These are phyloP conservation scores for Hyles lineata DNA, from an alignment of 2,888 invertebrate species.

Conservation along the genomic window DNA sequence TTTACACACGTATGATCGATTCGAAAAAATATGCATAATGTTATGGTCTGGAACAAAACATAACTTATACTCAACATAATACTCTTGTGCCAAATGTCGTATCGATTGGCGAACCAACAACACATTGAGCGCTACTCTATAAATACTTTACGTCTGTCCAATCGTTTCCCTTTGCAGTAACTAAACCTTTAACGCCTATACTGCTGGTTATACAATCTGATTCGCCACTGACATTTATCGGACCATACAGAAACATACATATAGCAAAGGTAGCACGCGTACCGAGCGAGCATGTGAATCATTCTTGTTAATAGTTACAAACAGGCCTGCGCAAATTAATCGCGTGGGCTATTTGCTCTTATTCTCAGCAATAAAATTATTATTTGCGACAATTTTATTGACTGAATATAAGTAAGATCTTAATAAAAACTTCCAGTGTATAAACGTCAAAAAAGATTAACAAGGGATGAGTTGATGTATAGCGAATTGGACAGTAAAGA, in stretches of 20 bases:
- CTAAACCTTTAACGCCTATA: background rate
- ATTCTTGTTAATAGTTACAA: slow-evolving; percentile 14
- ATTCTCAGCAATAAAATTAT: background rate
- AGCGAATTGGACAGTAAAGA: background rate
- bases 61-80: background rate
- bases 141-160: background rate
- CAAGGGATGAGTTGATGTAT: background rate
- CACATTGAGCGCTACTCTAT: background rate
- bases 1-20: background rate
- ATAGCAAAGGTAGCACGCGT: background rate
- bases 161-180: background rate
- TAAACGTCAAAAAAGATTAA: background rate
- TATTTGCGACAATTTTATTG: slow-evolving; percentile 15
- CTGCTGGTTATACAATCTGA: background rate
- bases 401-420: slow-evolving; percentile 12
- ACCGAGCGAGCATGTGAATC: slow-evolving; percentile 2
- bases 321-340: slow-evolving; percentile 3
- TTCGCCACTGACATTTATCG: slow-evolving; percentile 16
- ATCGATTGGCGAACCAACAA: background rate
- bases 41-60: background rate
- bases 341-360: slow-evolving; percentile 9
- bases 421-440: background rate
- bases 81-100: background rate
- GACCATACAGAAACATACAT: background rate
- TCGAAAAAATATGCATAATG: background rate